Conservation (phyloP, 2,797 vertebrate species). For the Paramormyrops hopkinsi region DNA sequence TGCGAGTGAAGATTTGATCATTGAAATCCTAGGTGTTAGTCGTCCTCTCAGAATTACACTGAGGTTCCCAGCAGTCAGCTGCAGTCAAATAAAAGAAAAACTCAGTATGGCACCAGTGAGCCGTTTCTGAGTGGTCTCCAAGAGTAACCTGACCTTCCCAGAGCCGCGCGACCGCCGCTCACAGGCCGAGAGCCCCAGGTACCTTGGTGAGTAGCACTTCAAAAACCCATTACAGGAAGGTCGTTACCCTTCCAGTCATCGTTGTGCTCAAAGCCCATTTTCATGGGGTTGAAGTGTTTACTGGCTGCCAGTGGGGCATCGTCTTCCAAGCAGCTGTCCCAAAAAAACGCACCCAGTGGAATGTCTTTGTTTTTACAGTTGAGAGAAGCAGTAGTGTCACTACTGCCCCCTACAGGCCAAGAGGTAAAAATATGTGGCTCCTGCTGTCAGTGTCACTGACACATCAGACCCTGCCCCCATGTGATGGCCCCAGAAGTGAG, state of each 20-base stretch:
- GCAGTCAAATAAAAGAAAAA: background rate
- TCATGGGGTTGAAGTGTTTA: slow-evolving; percentile 1
- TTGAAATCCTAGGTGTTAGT: background rate
- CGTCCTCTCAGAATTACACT: background rate
- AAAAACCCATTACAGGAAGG: background rate
- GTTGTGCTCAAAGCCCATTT: background rate
- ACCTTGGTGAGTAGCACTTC: background rate
- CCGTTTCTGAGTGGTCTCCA: background rate
- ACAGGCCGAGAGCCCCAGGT: background rate
- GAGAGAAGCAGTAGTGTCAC: background rate
- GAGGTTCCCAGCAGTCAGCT: background rate
- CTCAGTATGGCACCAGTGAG: background rate
- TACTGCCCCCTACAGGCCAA: background rate
- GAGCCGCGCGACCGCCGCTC: background rate
- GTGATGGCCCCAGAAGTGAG: background rate
- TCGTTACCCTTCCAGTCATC: background rate
- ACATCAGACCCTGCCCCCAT: background rate
- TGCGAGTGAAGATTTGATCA: background rate
- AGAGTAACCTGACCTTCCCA: background rate
- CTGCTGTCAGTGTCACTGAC: background rate
- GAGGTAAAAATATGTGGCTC: background rate
- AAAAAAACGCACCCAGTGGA: background rate
- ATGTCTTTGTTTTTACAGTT: slow-evolving; percentile 1
- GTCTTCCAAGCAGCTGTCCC: background rate
- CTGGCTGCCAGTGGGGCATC: background rate